These are phyloP conservation scores for Myrmecobius fasciatus DNA, from an alignment of 2,113 vertebrate species.

Conservation along the genomic window DNA sequence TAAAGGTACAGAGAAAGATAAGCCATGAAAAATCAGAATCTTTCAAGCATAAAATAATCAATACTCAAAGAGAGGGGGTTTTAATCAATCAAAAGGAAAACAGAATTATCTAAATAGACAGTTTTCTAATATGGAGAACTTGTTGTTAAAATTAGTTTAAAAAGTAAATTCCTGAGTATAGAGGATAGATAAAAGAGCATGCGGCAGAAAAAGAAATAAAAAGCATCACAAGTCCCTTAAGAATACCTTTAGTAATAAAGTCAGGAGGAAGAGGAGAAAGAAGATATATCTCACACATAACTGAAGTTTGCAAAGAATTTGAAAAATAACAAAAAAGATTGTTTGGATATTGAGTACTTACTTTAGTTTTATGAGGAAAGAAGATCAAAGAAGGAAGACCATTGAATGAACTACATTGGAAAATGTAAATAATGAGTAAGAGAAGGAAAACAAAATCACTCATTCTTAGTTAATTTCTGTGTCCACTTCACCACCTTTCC, in stretches of 20 bases:
- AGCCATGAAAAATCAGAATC: background rate
- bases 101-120: background rate
- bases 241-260: background rate
- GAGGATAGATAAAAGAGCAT: background rate
- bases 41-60: background rate
- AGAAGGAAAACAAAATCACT: background rate
- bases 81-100: background rate
- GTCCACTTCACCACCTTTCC: background rate
- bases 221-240: background rate
- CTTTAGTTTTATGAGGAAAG: background rate
- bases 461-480: background rate
- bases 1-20: background rate
- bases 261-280: background rate
- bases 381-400: background rate
- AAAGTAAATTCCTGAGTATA: background rate
- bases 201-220: background rate
- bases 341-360: background rate
- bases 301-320: background rate
- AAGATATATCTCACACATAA: background rate
- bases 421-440: background rate
- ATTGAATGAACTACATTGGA: background rate
- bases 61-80: background rate
- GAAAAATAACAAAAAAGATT: background rate
- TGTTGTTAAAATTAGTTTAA: background rate
- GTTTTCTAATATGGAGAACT: background rate